A percentile compares a stretch with the other conserved stretches of the same genome.
phyloP scores from a whole-genome alignment of 2,888 invertebrate genomes.

The Cheilosia scutellata region DNA sequence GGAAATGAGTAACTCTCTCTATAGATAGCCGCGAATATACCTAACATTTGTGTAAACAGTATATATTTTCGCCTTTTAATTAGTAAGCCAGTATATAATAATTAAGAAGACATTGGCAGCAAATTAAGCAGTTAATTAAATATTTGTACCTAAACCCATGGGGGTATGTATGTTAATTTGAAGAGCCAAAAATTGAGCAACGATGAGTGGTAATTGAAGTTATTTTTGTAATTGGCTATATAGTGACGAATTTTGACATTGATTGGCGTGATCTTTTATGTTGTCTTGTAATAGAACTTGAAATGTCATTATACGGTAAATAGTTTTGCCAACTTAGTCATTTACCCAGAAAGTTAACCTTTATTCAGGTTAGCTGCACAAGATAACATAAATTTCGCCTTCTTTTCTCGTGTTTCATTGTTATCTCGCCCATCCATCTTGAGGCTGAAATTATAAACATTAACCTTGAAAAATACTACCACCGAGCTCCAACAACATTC shows the following conservation, averaged over 20 bases:
- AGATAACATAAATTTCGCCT: constrained; percentile 29
- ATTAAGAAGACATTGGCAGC: constrained; percentile 1
- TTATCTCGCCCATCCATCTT: constrained; percentile 9
- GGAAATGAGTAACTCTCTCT: constrained; percentile 24
- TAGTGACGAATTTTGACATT: constrained; percentile 15
- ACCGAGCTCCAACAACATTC: constrained; percentile 61
- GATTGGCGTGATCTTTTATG: constrained; percentile 7
- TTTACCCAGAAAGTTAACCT: not conserved
- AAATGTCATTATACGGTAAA: not conserved
- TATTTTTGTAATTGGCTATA: not conserved
- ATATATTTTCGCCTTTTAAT: not conserved
- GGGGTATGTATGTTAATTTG: constrained; percentile 23
- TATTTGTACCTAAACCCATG: constrained; percentile 5
- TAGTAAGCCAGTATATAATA: not conserved
- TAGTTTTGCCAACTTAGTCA: not conserved
- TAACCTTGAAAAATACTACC: constrained; percentile 65
- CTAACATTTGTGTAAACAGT: too few species aligned
- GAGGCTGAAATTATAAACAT: constrained; percentile 24
- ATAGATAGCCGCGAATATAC: too few species aligned
- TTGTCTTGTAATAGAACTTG: constrained; percentile 5
- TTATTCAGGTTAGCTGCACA: not conserved
- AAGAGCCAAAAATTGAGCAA: not conserved
- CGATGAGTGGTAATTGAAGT: constrained; percentile 8
- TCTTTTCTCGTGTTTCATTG: constrained; percentile 5
- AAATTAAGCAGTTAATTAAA: constrained; percentile 19